phyloP scores from a whole-genome alignment of 2,888 invertebrate species.

The Psylliodes chrysocephalus region DNA sequence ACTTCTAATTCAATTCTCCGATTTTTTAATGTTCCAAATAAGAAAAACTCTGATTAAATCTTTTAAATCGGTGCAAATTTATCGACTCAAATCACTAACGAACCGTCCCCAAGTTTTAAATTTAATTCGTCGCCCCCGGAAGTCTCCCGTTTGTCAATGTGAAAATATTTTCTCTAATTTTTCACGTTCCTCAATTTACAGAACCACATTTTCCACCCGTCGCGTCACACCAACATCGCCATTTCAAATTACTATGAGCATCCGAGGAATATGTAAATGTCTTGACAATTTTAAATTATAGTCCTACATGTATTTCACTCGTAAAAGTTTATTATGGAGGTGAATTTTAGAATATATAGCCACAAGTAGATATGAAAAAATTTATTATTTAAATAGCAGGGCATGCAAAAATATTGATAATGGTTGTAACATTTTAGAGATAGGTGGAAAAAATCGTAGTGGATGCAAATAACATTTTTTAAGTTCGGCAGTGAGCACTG shows the following conservation, averaged over 20 bases:
- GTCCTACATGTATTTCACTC: slow-evolving; percentile 2
- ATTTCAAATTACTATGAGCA: slow-evolving; percentile 12
- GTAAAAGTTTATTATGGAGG: background rate
- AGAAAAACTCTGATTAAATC: too few relatives aligned
- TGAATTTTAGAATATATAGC: too few relatives aligned
- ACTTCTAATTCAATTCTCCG: too few relatives aligned
- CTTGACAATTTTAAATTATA: slow-evolving; percentile 18
- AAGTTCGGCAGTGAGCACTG: too few relatives aligned
- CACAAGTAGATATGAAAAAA: too few relatives aligned
- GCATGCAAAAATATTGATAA: too few relatives aligned
- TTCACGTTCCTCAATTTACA: slow-evolving; percentile 7
- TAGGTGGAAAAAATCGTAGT: too few relatives aligned
- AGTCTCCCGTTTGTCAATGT: slow-evolving; percentile 3
- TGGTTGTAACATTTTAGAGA: too few relatives aligned
- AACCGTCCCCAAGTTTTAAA: slow-evolving; percentile 6
- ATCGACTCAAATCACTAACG: background rate
- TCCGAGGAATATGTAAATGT: slow-evolving; percentile 18
- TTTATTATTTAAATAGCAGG: too few relatives aligned
- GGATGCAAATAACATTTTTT: too few relatives aligned
- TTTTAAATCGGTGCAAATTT: too few relatives aligned
- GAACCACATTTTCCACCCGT: slow-evolving; percentile 5
- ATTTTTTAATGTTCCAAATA: too few relatives aligned
- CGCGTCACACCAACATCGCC: background rate
- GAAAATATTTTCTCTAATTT: slow-evolving; percentile 18
- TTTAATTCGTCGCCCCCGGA: background rate